A percentile compares a stretch with the other conserved stretches of the same genome.
Evolutionary conservation across 2,113 vertebrate genomes (phyloP).

Genomic region (mouse (Mus musculus)): GRCm39 chr17:6328001-6328500

Average conservation of each 20-base stretch:
- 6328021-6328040: not conserved
- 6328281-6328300: not conserved
- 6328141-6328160: not conserved
- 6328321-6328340: not conserved
- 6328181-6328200: not conserved
- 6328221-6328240: too few species aligned
- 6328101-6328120: accelerated
- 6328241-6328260: not conserved
- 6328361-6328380: not conserved
- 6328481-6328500: too few species aligned
- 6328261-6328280: not conserved
- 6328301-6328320: not conserved
- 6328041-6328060: not conserved
- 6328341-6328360: not conserved
- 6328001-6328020: not conserved
- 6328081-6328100: too few species aligned
- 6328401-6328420: not conserved
- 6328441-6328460: too few species aligned
- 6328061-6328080: not conserved
- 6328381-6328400: not conserved
- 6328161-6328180: not conserved
- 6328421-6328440: not conserved
- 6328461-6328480: too few species aligned
- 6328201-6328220: not conserved
- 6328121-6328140: too few species aligned